Base-by-base conservation (phyloP, 2,888 invertebrate genomes). In the Agonopterix alstromeriana region DNA sequence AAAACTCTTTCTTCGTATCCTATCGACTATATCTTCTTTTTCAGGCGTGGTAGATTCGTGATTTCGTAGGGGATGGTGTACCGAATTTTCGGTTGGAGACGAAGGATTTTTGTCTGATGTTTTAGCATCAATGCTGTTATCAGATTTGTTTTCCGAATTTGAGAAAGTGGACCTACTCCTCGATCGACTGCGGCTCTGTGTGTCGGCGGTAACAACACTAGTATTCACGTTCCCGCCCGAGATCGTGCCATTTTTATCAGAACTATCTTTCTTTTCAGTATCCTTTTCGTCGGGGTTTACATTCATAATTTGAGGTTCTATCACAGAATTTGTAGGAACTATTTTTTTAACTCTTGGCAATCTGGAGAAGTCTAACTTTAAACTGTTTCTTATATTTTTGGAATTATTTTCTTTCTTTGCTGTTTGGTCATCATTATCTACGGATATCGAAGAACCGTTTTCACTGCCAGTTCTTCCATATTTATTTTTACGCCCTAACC, bases 1-100 rank as follows among this genome's bases (percentile, higher is more conserved):
- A 81, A 96, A 97, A 74, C 97, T 97, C 74, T 96, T 96, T 36
- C 97, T 90, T 60, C 95, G 90, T 63, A 97, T 97, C 63, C 97
- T 90, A 67, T 97, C 97, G 47, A 93, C 93, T 42, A 97, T 93
- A 51, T 95, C 95, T 67, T 95, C 95, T 54, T 80, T 81, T 53
- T 92, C 89, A 9, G 89, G 87, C 9, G 85, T 77, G 35, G 76
- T 76, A 17, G 85, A 71, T 68, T 80, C 91, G 69, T 55, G 90
- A 73, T 64, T 90, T 64, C 76, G 88, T 55, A 63, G 78, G 62
- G 66, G 85, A 59, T 61, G 80, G 65, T 57, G 82, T 66, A 61
- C 53, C 40, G 62, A 57, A 55, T 61, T 67, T 9, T 82, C 82
- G 42, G 68, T 61, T 36, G 76, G 70, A 35, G 68, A 73, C 42